Percentiles rank a stretch among this genome's conserved stretches.
These are phyloP conservation scores for Hylyphantes graminicola DNA, from an alignment of 1,140 invertebrate species.

Conservation along the genomic window DNA sequence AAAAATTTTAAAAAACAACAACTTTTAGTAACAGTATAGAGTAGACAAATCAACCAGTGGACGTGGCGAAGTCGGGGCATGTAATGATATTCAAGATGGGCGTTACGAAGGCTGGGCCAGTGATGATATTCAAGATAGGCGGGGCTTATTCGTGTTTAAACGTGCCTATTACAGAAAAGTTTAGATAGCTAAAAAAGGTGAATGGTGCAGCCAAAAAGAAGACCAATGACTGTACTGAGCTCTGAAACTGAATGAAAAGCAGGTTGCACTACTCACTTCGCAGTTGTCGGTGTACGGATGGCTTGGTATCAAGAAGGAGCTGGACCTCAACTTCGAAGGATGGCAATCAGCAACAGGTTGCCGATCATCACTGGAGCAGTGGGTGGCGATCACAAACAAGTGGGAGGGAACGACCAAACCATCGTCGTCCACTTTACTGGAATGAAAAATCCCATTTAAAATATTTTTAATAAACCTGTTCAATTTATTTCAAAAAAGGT, in stretches of 20 bases:
- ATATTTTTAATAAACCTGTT: too few species aligned
- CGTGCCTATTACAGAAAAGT: background rate
- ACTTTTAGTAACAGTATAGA: too few species aligned
- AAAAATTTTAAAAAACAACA: too few species aligned
- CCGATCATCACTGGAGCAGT: background rate
- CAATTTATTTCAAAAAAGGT: too few species aligned
- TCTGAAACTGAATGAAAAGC: background rate
- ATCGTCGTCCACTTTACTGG: background rate
- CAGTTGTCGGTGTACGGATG: slow-evolving; percentile 15
- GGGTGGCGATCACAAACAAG: slow-evolving; percentile 3
- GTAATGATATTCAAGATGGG: too few species aligned
- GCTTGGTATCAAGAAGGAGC: slow-evolving; percentile 19
- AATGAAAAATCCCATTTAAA: background rate
- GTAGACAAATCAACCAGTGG: too few species aligned
- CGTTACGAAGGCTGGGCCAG: slow-evolving; percentile 16
- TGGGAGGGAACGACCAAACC: slow-evolving; percentile 19
- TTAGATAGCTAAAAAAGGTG: background rate
- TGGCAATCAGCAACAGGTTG: background rate
- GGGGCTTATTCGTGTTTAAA: background rate
- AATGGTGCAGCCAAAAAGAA: background rate
- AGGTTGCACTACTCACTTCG: slow-evolving; percentile 1
- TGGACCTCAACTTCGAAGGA: background rate
- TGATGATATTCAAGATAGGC: too few species aligned
- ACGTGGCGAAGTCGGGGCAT: too few species aligned
- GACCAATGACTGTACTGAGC: background rate